Conservation (phyloP, 2,797 vertebrate species). For the Tangara arthus region DNA sequence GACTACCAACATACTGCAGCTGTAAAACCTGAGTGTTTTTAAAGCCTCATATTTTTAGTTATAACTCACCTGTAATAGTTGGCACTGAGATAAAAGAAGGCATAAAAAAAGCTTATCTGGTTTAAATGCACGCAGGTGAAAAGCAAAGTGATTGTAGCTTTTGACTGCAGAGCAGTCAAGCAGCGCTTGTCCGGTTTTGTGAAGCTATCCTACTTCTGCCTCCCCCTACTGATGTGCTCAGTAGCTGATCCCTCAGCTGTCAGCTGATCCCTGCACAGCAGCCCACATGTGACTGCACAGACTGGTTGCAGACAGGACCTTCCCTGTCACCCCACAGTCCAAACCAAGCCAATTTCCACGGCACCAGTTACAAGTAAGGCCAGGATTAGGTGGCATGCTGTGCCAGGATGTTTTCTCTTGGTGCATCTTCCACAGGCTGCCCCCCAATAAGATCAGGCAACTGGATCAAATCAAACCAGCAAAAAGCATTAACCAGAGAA, state of each 20-base stretch:
- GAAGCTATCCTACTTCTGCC: neutral
- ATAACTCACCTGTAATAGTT: neutral
- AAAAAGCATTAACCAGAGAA: neutral
- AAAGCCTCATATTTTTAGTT: neutral
- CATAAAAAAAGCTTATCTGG: neutral
- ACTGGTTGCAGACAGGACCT: rapidly evolving
- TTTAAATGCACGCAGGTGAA: neutral
- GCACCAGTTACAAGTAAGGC: rapidly evolving
- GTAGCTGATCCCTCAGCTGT: neutral
- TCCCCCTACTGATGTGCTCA: neutral
- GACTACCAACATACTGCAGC: neutral
- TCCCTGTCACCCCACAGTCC: rapidly evolving
- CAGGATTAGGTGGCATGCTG: neutral
- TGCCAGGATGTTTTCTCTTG: neutral
- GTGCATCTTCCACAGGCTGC: neutral
- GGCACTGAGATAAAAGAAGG: neutral
- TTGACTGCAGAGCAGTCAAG: neutral
- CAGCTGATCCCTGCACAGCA: neutral
- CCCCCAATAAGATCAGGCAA: neutral
- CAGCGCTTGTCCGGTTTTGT: neutral
- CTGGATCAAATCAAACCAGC: neutral
- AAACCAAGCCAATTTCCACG: neutral
- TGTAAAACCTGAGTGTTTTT: neutral
- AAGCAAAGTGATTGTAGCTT: neutral
- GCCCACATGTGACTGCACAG: neutral